These are phyloP conservation scores for Xylocampa areola DNA, from an alignment of 2,888 invertebrate genomes.

Conservation along the genomic window DNA sequence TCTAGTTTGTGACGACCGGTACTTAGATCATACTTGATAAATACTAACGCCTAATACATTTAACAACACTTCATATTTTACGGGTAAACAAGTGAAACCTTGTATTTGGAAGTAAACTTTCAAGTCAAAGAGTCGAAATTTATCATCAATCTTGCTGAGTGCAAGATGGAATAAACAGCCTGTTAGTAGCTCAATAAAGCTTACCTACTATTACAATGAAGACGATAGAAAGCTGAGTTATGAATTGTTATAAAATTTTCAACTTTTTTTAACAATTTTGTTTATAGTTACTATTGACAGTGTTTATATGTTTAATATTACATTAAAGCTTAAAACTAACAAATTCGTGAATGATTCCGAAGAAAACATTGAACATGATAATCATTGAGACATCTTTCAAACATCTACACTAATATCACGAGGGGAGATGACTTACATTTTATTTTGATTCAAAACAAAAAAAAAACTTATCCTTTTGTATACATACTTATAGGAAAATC, in stretches of 20 bases:
- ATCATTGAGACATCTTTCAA: conserved; percentile 65
- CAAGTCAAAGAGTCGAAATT: conserved; percentile 26
- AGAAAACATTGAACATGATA: conserved; percentile 70
- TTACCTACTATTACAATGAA: conserved; percentile 35
- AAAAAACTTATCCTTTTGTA: conserved; percentile 51
- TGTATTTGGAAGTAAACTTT: conserved; percentile 24
- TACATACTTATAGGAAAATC: conserved; percentile 44
- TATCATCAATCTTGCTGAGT: conserved; percentile 31
- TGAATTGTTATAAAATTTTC: conserved; percentile 22
- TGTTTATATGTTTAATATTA: conserved; percentile 59
- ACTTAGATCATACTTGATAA: conserved; percentile 25
- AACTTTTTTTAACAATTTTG: conserved; percentile 41
- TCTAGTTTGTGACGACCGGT: conserved; percentile 21
- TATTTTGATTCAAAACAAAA: conserved; percentile 59
- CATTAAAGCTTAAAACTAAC: conserved; percentile 83
- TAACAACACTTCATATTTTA: conserved; percentile 17
- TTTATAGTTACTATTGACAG: conserved; percentile 40
- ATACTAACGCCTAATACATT: conserved; percentile 41
- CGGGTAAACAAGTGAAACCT: conserved; percentile 20
- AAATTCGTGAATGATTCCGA: conserved; percentile 80
- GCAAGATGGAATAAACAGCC: conserved; percentile 23
- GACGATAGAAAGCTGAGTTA: conserved; percentile 48
- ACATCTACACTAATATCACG: conserved; percentile 86
- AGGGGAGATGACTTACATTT: conserved; percentile 74
- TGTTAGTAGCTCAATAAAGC: conserved; percentile 67